These are phyloP conservation scores for Rhincodon typus DNA, from an alignment of 2,797 vertebrate genomes.

Conservation along the genomic window DNA sequence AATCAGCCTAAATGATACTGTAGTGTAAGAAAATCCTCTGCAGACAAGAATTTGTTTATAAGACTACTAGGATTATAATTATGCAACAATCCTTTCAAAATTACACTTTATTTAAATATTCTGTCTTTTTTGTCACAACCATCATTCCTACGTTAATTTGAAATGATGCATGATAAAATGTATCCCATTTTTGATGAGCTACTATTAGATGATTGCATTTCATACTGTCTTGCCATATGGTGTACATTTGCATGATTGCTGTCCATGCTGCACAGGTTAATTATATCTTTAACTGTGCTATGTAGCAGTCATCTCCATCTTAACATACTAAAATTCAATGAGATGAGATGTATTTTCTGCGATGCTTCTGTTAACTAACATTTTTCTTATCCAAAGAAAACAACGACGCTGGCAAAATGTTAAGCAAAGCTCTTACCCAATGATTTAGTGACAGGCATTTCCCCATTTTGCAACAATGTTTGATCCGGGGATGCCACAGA, in stretches of 20 bases:
- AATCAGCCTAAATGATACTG: not conserved
- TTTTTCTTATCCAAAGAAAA: not conserved
- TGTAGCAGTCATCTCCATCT: not conserved
- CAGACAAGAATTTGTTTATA: not conserved
- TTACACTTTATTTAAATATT: slow-evolving; percentile 3
- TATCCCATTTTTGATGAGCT: slow-evolving; percentile 9
- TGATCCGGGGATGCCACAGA: no score
- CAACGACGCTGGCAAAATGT: not conserved
- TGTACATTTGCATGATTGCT: slow-evolving; percentile 9
- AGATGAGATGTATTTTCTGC: not conserved
- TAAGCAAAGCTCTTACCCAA: not conserved
- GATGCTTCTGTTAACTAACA: not conserved
- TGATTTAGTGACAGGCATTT: not conserved
- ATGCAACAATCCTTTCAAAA: not conserved
- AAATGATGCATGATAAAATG: slow-evolving; percentile 20
- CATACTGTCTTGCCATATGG: slow-evolving; percentile 7
- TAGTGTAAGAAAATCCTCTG: not conserved
- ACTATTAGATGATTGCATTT: slow-evolving; percentile 20
- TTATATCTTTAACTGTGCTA: slow-evolving; percentile 20
- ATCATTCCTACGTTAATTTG: slow-evolving; percentile 17
- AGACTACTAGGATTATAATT: not conserved
- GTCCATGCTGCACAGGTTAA: not conserved
- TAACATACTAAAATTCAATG: not conserved
- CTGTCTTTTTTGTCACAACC: slow-evolving; percentile 19
- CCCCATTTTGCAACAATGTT: not conserved